Conservation (phyloP, 2,113 vertebrate genomes). For the Ceratotherium simum region DNA sequence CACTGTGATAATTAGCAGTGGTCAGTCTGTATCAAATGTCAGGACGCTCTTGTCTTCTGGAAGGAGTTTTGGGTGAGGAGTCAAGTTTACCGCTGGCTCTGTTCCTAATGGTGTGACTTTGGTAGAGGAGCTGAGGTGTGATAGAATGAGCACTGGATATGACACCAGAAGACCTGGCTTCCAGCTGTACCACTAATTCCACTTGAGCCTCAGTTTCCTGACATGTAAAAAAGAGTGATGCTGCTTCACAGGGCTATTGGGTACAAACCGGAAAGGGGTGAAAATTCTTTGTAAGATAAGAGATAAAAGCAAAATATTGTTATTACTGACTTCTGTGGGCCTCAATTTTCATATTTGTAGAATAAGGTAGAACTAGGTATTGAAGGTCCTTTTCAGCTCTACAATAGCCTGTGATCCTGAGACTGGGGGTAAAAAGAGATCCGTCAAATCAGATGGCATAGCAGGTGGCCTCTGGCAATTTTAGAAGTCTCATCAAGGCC, state of each 20-base stretch:
- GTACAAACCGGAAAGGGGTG: not conserved
- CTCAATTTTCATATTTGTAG: not conserved
- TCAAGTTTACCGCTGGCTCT: constrained; percentile 46
- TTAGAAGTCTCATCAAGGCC: not conserved
- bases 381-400: not conserved
- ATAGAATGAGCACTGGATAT: not conserved
- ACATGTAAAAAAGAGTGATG: not conserved
- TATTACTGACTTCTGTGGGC: not conserved
- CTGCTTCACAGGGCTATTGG: not conserved
- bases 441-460: not conserved
- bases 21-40: constrained; percentile 61
- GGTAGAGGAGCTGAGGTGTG: not conserved
- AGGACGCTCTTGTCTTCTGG: constrained; percentile 49
- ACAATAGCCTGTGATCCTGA: not conserved
- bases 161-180: not conserved
- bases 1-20: constrained; percentile 45
- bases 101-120: constrained; percentile 34
- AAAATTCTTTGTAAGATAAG: not conserved
- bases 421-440: not conserved
- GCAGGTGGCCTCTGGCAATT: not conserved
- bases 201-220: constrained; percentile 37
- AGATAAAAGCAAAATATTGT: not conserved
- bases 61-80: constrained; percentile 33
- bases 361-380: not conserved
- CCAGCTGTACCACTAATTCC: not conserved